phyloP scores from a whole-genome alignment of 2,113 vertebrate genomes.

The Lasiurus cinereus region DNA sequence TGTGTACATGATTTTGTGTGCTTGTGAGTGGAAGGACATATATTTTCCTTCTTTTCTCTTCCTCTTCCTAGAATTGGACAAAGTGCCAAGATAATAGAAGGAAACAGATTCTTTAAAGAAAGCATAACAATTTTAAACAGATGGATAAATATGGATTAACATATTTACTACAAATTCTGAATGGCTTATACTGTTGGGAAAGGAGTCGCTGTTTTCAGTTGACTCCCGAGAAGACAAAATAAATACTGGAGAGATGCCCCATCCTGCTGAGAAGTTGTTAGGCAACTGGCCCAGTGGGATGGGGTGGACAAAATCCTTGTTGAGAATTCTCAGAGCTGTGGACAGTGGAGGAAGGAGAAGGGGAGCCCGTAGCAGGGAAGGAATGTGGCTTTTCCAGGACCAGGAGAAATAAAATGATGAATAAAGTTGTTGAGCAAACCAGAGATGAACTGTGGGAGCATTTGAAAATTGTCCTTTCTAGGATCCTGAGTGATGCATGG shows the following conservation, averaged over 20 bases:
- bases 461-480: not conserved
- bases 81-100: not conserved
- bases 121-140: not conserved
- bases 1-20: not conserved
- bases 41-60: not conserved
- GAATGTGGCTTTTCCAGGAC: not conserved
- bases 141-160: not conserved
- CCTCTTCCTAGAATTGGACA: not conserved
- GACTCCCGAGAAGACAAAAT: not conserved
- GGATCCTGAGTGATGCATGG: not conserved
- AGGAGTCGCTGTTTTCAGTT: not conserved
- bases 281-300: not conserved
- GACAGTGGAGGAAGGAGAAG: not conserved
- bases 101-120: not conserved
- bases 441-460: not conserved
- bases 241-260: not conserved
- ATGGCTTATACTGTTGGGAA: not conserved
- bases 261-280: not conserved
- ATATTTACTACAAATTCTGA: not conserved
- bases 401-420: not conserved
- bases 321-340: not conserved
- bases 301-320: not conserved
- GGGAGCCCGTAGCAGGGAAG: not conserved
- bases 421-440: not conserved
- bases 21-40: not conserved